Percentiles rank a stretch among this genome's conserved stretches.
phyloP scores from a whole-genome alignment of 2,888 invertebrate genomes.

The Tortricodes alternella region DNA sequence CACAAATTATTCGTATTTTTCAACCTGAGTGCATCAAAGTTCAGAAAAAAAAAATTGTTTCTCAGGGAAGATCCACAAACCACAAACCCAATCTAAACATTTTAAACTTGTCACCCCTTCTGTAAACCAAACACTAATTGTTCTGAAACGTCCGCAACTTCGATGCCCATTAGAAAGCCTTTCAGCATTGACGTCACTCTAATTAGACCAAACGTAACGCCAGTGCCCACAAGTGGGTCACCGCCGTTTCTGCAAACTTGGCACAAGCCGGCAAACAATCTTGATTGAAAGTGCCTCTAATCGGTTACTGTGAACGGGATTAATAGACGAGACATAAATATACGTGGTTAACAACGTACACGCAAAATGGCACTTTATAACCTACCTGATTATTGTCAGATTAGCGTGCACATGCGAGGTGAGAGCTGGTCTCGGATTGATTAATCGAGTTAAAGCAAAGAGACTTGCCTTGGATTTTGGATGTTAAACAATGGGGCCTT shows the following conservation, averaged over 20 bases:
- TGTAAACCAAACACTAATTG: not conserved
- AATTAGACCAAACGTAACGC: constrained; percentile 23
- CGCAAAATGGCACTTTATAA: constrained; percentile 8
- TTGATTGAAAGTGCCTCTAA: constrained; percentile 71
- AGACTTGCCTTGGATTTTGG: constrained; percentile 27
- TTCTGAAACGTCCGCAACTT: not conserved
- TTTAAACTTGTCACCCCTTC: too few species aligned
- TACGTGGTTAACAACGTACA: not conserved
- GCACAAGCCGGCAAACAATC: constrained; percentile 65
- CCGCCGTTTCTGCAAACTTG: constrained; percentile 55
- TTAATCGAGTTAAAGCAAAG: constrained; percentile 24
- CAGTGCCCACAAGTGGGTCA: constrained; percentile 30
- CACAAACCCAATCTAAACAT: too few species aligned
- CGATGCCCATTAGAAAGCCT: constrained; percentile 15
- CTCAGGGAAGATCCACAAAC: too few species aligned
- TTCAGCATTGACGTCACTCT: constrained; percentile 25
- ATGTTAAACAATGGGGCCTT: constrained; percentile 26
- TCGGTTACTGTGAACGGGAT: constrained; percentile 49
- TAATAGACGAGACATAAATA: constrained; percentile 30
- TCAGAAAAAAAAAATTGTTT: too few species aligned
- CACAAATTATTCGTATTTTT: too few species aligned
- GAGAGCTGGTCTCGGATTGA: constrained; percentile 25
- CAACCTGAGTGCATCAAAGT: too few species aligned
- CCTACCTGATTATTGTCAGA: constrained; percentile 3
- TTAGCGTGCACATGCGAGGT: constrained; percentile 3